Evolutionary conservation across 2,113 vertebrate species (phyloP).

Genomic region (Astur gentilis): DNA sequence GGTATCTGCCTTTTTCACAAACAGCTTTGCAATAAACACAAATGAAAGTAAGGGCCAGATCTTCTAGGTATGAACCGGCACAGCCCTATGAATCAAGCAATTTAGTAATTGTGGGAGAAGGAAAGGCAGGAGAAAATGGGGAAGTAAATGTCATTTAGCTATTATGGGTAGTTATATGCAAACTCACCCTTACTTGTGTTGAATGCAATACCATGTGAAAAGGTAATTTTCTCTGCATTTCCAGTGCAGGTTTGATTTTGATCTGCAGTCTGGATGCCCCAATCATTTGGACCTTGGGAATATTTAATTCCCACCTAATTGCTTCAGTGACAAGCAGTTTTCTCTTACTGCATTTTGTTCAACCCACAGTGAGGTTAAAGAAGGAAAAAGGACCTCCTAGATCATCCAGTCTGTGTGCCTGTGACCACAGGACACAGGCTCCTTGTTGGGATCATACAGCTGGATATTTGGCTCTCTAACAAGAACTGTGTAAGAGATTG

Average conservation of each 20-base stretch:
- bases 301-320: not conserved
- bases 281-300: not conserved
- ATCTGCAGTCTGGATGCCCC: not conserved
- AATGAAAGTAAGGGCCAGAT: not conserved
- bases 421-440: accelerated
- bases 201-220: accelerated
- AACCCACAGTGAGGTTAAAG: not conserved
- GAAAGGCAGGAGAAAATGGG: not conserved
- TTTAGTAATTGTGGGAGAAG: accelerated
- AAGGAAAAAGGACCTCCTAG: not conserved
- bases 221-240: not conserved
- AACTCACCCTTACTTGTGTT: accelerated
- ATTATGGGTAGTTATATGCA: accelerated
- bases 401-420: accelerated
- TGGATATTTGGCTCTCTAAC: not conserved
- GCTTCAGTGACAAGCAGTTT: not conserved
- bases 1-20: not conserved
- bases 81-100: accelerated
- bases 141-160: not conserved
- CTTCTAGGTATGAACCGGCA: not conserved
- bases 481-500: accelerated
- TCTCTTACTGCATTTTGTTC: not conserved
- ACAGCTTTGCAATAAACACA: not conserved
- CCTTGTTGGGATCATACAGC: not conserved
- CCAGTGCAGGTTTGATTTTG: not conserved